Conservation (phyloP, 2,888 invertebrate species). For the Clusia tigrina region DNA sequence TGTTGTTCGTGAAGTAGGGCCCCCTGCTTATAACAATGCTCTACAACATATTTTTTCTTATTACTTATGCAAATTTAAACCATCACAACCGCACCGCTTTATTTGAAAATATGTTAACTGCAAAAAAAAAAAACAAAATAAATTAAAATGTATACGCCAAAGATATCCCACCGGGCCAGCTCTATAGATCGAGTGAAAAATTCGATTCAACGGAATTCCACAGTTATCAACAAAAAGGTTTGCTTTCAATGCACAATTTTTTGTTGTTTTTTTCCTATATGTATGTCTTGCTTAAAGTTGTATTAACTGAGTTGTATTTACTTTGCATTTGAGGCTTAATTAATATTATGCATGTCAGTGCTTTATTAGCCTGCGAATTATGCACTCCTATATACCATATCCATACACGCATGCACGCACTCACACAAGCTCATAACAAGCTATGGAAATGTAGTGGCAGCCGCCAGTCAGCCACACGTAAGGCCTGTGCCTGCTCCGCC, state of each 20-base stretch:
- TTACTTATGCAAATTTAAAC: constrained; percentile 7
- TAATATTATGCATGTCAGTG: not conserved
- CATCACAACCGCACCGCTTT: constrained; percentile 3
- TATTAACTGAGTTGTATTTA: not conserved
- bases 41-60: not conserved
- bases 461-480: no score
- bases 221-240: constrained; percentile 63
- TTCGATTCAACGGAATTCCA: constrained; percentile 71
- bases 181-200: constrained; percentile 72
- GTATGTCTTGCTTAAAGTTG: no score
- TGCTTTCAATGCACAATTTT: constrained; percentile 43
- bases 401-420: no score
- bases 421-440: no score
- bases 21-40: not conserved
- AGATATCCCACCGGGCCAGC: constrained; percentile 67
- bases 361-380: no score
- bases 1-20: no score
- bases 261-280: constrained; percentile 26
- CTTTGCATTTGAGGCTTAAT: not conserved
- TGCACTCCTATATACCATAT: not conserved
- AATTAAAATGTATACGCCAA: constrained; percentile 31
- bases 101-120: constrained; percentile 7
- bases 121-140: constrained; percentile 24
- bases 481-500: no score
- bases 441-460: no score